Percentiles rank a stretch among this genome's conserved stretches.
Evolutionary conservation across 2,888 invertebrate species (phyloP).

Genomic region (Eremobia ochroleuca): DNA sequence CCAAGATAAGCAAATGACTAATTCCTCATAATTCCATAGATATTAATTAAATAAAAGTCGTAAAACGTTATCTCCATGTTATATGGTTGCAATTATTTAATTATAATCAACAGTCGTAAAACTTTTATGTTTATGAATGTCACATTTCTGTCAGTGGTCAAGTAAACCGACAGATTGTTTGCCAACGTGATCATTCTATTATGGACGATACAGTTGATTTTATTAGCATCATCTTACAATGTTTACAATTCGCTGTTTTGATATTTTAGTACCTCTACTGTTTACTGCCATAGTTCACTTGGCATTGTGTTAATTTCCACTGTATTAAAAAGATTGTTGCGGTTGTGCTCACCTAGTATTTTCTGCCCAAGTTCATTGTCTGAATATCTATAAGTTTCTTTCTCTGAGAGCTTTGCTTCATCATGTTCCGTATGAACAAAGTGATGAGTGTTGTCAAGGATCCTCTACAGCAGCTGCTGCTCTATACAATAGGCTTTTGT

Average conservation of each 20-base stretch:
- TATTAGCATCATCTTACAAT: constrained; percentile 32
- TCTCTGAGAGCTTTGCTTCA: neutral
- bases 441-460: neutral
- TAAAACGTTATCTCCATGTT: constrained; percentile 37
- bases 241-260: constrained; percentile 15
- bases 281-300: constrained; percentile 7
- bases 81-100: constrained; percentile 35
- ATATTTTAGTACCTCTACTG: constrained; percentile 16
- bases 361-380: neutral
- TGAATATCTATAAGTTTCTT: neutral
- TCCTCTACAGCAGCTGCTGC: neutral
- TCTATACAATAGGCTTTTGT: neutral
- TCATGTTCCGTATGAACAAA: neutral
- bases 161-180: constrained; percentile 20
- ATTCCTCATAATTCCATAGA: constrained; percentile 12
- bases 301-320: constrained; percentile 18
- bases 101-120: constrained; percentile 37
- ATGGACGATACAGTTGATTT: constrained; percentile 26
- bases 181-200: constrained; percentile 43
- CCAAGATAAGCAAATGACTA: constrained; percentile 39
- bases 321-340: constrained; percentile 12
- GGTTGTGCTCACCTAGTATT: neutral
- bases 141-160: constrained; percentile 36
- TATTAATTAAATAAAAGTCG: constrained; percentile 17
- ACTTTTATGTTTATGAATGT: constrained; percentile 33